Conservation (phyloP, 2,888 invertebrate genomes). For the Cremastinae sp. region DNA sequence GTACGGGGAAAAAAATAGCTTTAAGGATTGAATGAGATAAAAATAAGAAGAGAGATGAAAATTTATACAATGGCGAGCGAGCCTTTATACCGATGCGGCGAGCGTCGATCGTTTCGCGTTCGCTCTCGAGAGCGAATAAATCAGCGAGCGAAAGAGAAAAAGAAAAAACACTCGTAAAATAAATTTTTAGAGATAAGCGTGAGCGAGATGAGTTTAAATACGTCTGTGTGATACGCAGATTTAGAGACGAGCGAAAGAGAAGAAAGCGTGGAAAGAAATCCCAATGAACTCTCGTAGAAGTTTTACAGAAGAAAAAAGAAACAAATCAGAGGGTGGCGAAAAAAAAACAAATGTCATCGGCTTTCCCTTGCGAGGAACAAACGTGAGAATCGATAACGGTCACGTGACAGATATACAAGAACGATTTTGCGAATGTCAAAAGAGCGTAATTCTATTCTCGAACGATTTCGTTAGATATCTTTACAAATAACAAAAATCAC, state of each 20-base stretch:
- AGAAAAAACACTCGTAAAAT: neutral
- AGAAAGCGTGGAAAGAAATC: slow-evolving; percentile 14
- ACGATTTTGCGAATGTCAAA: slow-evolving; percentile 34
- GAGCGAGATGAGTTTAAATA: no score
- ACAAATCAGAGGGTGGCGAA: slow-evolving; percentile 34
- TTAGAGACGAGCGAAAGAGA: neutral
- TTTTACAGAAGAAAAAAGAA: slow-evolving; percentile 24
- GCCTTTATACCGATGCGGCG: slow-evolving; percentile 34
- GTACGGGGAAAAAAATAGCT: slow-evolving; percentile 50
- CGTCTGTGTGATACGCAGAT: slow-evolving; percentile 32
- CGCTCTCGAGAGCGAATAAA: slow-evolving; percentile 36
- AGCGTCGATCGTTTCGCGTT: slow-evolving; percentile 44
- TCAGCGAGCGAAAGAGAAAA: neutral
- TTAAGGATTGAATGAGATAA: slow-evolving; percentile 44
- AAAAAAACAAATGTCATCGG: slow-evolving; percentile 30
- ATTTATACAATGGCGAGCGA: slow-evolving; percentile 40
- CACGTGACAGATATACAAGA: slow-evolving; percentile 46
- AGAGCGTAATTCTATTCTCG: slow-evolving; percentile 50
- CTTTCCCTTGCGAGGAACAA: slow-evolving; percentile 35
- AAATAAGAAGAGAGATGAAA: slow-evolving; percentile 32
- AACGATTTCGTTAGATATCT: slow-evolving; percentile 54
- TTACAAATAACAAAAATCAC: slow-evolving; percentile 25
- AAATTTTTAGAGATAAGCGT: slow-evolving; percentile 47
- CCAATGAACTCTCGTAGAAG: slow-evolving; percentile 11
- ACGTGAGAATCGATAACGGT: slow-evolving; percentile 29